A percentile compares a stretch with the other conserved stretches of the same genome.
phyloP scores from a whole-genome alignment of 92 coral and sea anemone genomes.

The Palythoa heliodiscus region DNA sequence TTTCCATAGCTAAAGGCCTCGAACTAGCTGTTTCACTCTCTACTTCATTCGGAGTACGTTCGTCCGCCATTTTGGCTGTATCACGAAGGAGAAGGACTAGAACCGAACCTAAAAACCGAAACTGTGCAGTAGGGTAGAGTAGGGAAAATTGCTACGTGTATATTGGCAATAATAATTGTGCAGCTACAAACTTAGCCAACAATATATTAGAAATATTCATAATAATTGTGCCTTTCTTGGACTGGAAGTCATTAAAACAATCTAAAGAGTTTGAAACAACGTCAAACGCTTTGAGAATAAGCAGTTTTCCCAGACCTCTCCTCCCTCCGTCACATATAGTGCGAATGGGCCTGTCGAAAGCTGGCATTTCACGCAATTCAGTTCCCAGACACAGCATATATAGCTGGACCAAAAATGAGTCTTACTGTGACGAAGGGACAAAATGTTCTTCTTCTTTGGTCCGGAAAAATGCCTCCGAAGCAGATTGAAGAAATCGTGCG shows the following conservation, averaged over 20 bases:
- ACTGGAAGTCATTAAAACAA: not conserved
- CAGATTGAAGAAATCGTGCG: conserved; percentile 75
- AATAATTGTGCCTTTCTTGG: not conserved
- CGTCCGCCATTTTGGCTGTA: conserved; percentile 55
- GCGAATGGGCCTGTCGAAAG: conserved; percentile 18
- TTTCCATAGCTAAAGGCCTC: not conserved
- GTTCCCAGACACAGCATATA: not conserved
- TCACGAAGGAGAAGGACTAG: conserved; percentile 29
- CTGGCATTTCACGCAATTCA: not conserved
- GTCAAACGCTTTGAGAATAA: not conserved
- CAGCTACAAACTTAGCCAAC: not conserved
- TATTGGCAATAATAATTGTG: not conserved
- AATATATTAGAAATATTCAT: not conserved
- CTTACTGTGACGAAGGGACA: conserved; percentile 56
- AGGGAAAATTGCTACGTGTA: not conserved
- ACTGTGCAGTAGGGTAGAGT: not conserved
- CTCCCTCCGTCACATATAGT: not conserved
- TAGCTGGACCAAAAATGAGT: conserved; percentile 54
- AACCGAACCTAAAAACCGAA: conserved; percentile 6
- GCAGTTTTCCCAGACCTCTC: not conserved
- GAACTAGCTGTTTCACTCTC: not conserved
- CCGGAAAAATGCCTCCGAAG: conserved; percentile 81
- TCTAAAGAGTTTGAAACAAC: not conserved
- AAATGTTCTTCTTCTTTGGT: conserved; percentile 82
- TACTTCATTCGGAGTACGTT: not conserved